Percentiles rank a stretch among this genome's conserved stretches.
phyloP scores from a whole-genome alignment of 2,113 vertebrate species.

The Calypte anna region DNA sequence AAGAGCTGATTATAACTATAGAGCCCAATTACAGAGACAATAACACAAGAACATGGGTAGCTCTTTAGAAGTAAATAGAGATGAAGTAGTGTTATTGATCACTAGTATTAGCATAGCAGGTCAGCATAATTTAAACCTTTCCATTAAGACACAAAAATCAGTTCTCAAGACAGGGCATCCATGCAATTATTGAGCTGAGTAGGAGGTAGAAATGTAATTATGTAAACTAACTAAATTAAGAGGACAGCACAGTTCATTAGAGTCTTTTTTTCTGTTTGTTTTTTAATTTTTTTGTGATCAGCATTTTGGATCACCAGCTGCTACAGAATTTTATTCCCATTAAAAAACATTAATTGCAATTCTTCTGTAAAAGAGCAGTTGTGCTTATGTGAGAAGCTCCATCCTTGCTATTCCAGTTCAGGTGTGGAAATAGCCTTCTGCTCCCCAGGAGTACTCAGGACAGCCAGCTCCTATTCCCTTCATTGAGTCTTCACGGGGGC shows the following conservation, averaged over 20 bases:
- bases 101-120: conserved; percentile 19
- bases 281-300: conserved; percentile 61
- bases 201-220: conserved; percentile 74
- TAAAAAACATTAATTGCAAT: conserved; percentile 56
- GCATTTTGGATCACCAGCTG: conserved; percentile 68
- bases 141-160: conserved; percentile 34
- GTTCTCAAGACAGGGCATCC: conserved; percentile 38
- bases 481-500: fast-evolving
- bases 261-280: conserved; percentile 53
- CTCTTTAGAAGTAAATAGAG: background rate
- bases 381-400: background rate
- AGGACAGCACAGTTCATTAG: conserved; percentile 68
- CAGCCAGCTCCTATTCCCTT: background rate
- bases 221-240: conserved; percentile 71
- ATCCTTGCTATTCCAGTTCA: background rate
- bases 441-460: background rate
- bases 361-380: conserved; percentile 6
- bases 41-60: background rate
- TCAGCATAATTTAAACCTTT: conserved; percentile 48
- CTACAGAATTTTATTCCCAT: conserved; percentile 49
- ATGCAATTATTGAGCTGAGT: conserved; percentile 59
- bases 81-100: conserved; percentile 27
- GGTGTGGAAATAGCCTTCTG: background rate
- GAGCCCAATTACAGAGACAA: background rate
- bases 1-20: background rate